Base-by-base conservation (phyloP, 1,140 invertebrate species). In the Dermatophagoides farinae region DNA sequence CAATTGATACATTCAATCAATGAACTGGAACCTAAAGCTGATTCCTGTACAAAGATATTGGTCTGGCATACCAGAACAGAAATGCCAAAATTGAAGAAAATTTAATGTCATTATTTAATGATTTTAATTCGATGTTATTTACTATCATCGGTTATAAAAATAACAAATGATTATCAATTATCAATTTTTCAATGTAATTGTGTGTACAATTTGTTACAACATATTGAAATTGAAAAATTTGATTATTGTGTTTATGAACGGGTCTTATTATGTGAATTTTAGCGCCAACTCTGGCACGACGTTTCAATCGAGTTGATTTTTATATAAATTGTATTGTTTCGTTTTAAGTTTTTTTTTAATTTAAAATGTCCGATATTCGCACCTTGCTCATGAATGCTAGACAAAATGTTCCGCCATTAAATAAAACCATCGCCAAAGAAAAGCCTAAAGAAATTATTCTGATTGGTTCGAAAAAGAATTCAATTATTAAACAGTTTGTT, bases 1-100 rank as follows among this genome's bases (percentile, higher is more conserved):
- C 82, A 88, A 66, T 65, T 80, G 10, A 75, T 88, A 37, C 78
- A 83, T n/a, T 83, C 77, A 0, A 78, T 79, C 64, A 76, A 84
- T 22, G 79, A 90, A 61, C 70, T 97, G 41, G 91, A 97, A 71
- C 86, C 89, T 0, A 76, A 88, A 64, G 90, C 90, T 4, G 82
- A 87, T 63, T 80, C 80, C 65, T 95, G 90, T 70, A 87, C 82
- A 0, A 88, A 91, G 74, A 88, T 82, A 70, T 82, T 90, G 57
- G 92, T 97, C 8, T 97, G 93, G 92, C 93, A 97, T 70, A 97
- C 92, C 20, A 77, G 89, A 68, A 95, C 92, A 31, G 86, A 91
- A 71, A 82, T 82, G 67, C 83, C 86, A 0, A 79, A 79, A 50
- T 74, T 91, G 49, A 75, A 74, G 38, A 78, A 80, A 37, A 31